These are phyloP conservation scores for Petromus typicus DNA, from an alignment of 2,113 vertebrate genomes.

Conservation along the genomic window DNA sequence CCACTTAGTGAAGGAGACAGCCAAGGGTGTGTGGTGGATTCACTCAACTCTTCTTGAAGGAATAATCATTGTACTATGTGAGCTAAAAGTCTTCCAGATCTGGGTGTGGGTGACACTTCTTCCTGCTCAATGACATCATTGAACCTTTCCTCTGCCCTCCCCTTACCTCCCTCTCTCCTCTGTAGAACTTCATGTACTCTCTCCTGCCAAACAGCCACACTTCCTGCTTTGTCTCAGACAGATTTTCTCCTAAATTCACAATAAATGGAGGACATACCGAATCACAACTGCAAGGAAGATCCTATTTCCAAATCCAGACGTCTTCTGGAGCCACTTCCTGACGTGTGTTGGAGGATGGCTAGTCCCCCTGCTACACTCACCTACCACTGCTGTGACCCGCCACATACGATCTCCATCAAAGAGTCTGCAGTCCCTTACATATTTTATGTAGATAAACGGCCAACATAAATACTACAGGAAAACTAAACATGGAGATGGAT, in stretches of 20 bases:
- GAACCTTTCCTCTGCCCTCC: neutral
- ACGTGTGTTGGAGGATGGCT: neutral
- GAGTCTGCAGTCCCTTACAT: neutral
- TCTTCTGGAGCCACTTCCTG: neutral
- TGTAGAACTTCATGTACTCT: neutral
- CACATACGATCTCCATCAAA: neutral
- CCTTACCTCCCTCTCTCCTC: neutral
- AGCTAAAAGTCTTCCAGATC: too few relatives aligned
- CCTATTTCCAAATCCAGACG: neutral
- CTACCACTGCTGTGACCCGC: neutral
- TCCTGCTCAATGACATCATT: neutral
- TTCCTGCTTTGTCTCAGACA: neutral
- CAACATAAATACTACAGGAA: conserved; percentile 66
- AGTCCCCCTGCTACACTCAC: neutral
- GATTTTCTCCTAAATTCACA: neutral
- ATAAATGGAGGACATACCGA: neutral
- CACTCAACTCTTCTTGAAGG: neutral
- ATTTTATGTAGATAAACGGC: conserved; percentile 63
- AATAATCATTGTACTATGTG: rapidly evolving
- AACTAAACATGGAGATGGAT: conserved; percentile 64
- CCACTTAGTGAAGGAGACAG: too few relatives aligned
- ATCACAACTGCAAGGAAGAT: neutral
- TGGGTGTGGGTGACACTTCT: neutral
- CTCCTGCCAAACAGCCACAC: neutral
- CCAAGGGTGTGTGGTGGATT: neutral